Base-by-base conservation (phyloP, 2,113 vertebrate species). In the Tretioscincus oriximinensis region DNA sequence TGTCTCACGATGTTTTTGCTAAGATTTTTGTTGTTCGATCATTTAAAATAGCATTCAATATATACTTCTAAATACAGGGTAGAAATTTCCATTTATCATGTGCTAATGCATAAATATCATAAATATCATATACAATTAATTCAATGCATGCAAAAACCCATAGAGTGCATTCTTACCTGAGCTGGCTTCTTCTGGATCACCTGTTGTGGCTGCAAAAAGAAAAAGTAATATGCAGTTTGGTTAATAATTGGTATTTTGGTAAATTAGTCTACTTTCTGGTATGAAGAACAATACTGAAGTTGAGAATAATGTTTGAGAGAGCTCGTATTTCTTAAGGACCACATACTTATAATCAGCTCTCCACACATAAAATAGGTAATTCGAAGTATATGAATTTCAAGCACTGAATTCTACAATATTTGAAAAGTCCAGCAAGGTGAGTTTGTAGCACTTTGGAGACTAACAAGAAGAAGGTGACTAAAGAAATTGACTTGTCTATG, bases 111-210 rank as follows among this genome's bases (percentile, higher is more conserved):
- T n/a, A n/a, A n/a, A n/a, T n/a, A n/a, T n/a, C 14, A 51, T 84
- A 7, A 74, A 0, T 12, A 71, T 2, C 12, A 75, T 29, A 88
- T 80, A 73, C 47, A 49, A 41, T 21, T 5, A 7, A 47, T 75
- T 75, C 6, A 41, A 65, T n/a, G 28, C 64, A 65, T 11, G n/a
- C 26, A 65, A 26, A 65, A 65, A 83, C 75, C 16, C 72, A 63
- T 76, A 82, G 4, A 47, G 72, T 74, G 3, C 80, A 87, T 71
- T 86, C 95, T 94, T 96, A 99, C 97, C 97, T 97, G 96, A 96
- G 96, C 95, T 93, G 97, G 95, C 92, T 97, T 97, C 96, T 98
- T 97, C 93, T 96, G 97, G 95, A 98, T 94, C 71, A 97, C 97
- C 95, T 98, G 96, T 84, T 98, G 97, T 89, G 97, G 97, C 97